Evolutionary conservation across 37 sponge, comb jelly and placozoan genomes (phyloP), one percentile per base, ranked within the genome.

Genomic region (Spongia lamella): DNA sequence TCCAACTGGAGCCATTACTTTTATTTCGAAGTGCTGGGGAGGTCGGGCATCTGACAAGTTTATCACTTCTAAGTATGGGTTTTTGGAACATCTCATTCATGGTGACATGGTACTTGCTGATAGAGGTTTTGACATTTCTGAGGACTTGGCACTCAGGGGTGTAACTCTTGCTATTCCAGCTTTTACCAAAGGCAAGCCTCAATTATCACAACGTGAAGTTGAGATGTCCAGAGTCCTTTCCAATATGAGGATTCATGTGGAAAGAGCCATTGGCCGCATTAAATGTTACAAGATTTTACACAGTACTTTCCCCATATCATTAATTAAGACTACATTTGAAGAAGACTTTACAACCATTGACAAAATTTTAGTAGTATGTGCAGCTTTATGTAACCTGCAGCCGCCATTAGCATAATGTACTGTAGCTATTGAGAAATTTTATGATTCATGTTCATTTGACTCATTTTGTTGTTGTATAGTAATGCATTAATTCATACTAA

Each of bases 81-180:
- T n/a, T n/a, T n/a, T n/a, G n/a, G n/a, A n/a, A n/a, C n/a, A n/a
- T n/a, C n/a, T n/a, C n/a, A n/a, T n/a, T n/a, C n/a, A n/a, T n/a
- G n/a, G n/a, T n/a, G n/a, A n/a, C n/a, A n/a, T n/a, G n/a, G 61
- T 76, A 24, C 53, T 84, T 1, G 72, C 84, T 22, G 84, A 84
- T 40, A 39, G 77, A 17, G 83, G 84, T 26, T 84, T 84, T 50
- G 32, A 27, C n/a, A 76, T 84, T 66, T 9, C 68, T 17, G 84
- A 76, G 17, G 84, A 84, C 62, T 9, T 84, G 5, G 62, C 58
- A 7, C 29, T 84, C 35, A 24, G 25, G n/a, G 77, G 77, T 21
- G 77, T 64, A 4, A 77, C 58, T 15, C 77, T 84, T 19, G 84
- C 33, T 16, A 84, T 84, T 0, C 84, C 84, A 29, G 25, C 47